Conservation (phyloP, 2,113 vertebrate genomes). For the Hystrix brachyura region DNA sequence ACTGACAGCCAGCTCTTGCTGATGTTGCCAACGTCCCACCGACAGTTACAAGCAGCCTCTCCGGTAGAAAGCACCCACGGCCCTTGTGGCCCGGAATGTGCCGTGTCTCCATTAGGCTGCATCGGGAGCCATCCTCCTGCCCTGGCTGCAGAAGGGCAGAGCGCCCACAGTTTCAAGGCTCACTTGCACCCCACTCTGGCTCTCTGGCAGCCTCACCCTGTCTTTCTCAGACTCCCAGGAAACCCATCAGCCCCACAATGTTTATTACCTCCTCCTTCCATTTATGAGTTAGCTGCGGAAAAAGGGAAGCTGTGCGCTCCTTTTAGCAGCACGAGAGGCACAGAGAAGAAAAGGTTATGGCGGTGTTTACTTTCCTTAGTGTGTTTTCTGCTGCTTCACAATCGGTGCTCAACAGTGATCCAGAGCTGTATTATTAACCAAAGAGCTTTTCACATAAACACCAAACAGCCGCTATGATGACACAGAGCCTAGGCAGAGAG, state of each 20-base stretch:
- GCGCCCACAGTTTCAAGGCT: neutral
- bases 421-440: neutral
- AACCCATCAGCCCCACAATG: constrained; percentile 71
- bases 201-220: neutral
- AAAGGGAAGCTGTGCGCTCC: constrained; percentile 47
- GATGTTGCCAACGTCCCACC: neutral
- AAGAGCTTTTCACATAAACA: constrained; percentile 1
- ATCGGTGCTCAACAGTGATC: neutral
- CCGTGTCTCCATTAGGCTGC: neutral
- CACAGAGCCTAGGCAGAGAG: neutral
- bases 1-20: neutral
- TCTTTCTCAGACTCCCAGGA: constrained; percentile 37
- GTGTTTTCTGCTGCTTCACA: neutral
- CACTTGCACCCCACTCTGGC: constrained; percentile 53
- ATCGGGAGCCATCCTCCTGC: neutral
- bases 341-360: neutral
- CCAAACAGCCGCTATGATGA: neutral
- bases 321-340: neutral
- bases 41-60: neutral
- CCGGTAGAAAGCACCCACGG: rapidly evolving
- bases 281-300: constrained; percentile 58
- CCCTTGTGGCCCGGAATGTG: rapidly evolving
- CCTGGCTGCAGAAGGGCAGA: neutral
- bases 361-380: constrained; percentile 55
- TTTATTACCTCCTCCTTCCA: constrained; percentile 81